Base-by-base conservation (phyloP, 2,888 invertebrate species). In the Meiosimyza decipiens region DNA sequence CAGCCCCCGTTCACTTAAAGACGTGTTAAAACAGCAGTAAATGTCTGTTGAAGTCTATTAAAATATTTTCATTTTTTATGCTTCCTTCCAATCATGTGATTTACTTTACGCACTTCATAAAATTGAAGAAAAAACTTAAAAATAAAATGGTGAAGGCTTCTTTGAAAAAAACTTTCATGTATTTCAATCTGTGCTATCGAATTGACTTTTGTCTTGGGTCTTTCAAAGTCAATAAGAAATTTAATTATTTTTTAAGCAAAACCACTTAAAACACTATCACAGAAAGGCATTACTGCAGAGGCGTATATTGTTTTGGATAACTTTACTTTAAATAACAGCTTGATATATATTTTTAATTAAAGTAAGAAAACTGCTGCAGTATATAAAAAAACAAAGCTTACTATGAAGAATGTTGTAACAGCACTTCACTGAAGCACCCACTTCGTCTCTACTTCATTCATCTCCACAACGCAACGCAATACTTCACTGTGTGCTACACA, bases 331-430 rank as follows among this genome's bases (percentile, higher is more conserved):
- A 40, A 40, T 40, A 9, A 40, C 9, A 40, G 40, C 9, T 40
- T 40, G 40, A 40, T 40, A 40, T 7, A 40, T 40, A 40, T 28
- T 28, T 28, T 28, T 28, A 28, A 28, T 28, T 28, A 28, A 28
- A 28, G 4, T 28, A 28, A 28, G 28, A 28, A 28, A 28, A 28
- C 28, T 28, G 28, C 28, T 28, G 28, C 28, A 28, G 28, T 28
- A 3, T 28, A 2, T 2, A 22, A 22, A 22, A 22, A 3, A 54
- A 54, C 3, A 18, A 18, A 55, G 12, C 12, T 57, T 18, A 28
- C 40, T 60, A 49, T 49, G 16, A 49, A 63, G 47, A 63, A 47
- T 63, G 63, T 63, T 63, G 63, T 40, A n/a, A 40, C 22, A 22
- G 40, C 22, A 52, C 65, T 54, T 40, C 9, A 40, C n/a, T 54